Evolutionary conservation across 53 echinoderm and acorn worm genomes (phyloP), one percentile per base, ranked within the genome.

Genomic region (Holothuria leucospilota): DNA sequence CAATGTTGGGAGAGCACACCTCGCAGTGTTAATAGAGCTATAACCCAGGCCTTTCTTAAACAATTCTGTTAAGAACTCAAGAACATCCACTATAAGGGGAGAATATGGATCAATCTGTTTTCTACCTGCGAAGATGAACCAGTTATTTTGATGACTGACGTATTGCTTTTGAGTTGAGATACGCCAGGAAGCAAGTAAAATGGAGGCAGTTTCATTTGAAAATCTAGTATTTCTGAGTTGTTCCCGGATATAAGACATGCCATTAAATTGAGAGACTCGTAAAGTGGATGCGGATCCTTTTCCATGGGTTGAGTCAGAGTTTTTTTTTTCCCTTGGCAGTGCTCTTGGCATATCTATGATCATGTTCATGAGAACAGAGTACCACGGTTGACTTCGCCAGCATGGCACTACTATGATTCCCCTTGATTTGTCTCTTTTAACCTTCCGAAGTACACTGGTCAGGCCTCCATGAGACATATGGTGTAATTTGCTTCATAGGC

Each of bases 21-120:
- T n/a, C n/a, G n/a, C n/a, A n/a, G n/a, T n/a, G n/a, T n/a, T 91
- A 2, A 91, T 40, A n/a, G 87, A 58, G 51, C 73, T 73, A 73
- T 87, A n/a, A 91, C 87, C 30, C 8, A 52, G 77, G 8, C 87
- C 83, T n/a, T 24, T 23, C 20, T 25, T 27, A 59, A 81, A 91
- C 4, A 91, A 30, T 63, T 87, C 66, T 42, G 87, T 91, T 27
- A 87, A 39, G 69, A 91, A 91, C 0, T 87, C n/a, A n/a, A n/a
- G n/a, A n/a, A n/a, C n/a, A n/a, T n/a, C n/a, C n/a, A n/a, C n/a
- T n/a, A n/a, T n/a, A n/a, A n/a, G n/a, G n/a, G n/a, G n/a, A n/a
- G n/a, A n/a, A n/a, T n/a, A n/a, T n/a, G n/a, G n/a, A n/a, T n/a
- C n/a, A n/a, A n/a, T n/a, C n/a, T n/a, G n/a, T n/a, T n/a, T n/a